These are phyloP conservation scores for Lagenorhynchus albirostris DNA, from an alignment of 2,113 vertebrate genomes.

Conservation along the genomic window DNA sequence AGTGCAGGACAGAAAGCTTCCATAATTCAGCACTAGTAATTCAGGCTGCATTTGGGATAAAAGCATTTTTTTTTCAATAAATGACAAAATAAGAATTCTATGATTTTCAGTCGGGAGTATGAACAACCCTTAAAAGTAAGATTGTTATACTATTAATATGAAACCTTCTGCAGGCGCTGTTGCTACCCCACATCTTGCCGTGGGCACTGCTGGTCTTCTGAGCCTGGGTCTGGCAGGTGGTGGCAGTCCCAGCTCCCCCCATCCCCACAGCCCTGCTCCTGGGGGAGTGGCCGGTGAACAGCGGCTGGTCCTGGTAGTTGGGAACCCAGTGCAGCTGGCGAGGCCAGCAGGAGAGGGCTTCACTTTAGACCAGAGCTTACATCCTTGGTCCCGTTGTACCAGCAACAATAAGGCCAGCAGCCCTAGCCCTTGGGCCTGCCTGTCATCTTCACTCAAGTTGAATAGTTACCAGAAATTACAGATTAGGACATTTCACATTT, in stretches of 20 bases:
- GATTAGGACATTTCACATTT: not conserved
- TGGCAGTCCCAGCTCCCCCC: not conserved
- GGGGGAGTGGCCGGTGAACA: not conserved
- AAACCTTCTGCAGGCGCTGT: not conserved
- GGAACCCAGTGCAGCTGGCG: not conserved
- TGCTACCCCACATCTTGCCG: not conserved
- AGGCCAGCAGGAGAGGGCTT: not conserved
- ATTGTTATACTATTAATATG: not conserved
- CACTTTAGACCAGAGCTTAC: not conserved
- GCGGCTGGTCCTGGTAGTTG: not conserved
- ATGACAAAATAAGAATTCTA: not conserved
- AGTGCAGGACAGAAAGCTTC: not conserved
- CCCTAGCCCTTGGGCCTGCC: not conserved
- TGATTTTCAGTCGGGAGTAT: not conserved
- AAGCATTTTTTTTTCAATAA: not conserved
- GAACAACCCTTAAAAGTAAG: not conserved
- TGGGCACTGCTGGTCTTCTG: not conserved
- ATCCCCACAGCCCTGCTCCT: not conserved
- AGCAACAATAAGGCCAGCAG: too few relatives aligned
- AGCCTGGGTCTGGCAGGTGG: not conserved
- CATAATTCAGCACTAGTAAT: not conserved
- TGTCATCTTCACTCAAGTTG: not conserved
- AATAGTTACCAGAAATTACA: not conserved
- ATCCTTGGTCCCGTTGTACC: fast-evolving
- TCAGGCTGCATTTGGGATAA: not conserved